Evolutionary conservation across 2,113 vertebrate genomes (phyloP).

Genomic region (Alethe diademata): DNA sequence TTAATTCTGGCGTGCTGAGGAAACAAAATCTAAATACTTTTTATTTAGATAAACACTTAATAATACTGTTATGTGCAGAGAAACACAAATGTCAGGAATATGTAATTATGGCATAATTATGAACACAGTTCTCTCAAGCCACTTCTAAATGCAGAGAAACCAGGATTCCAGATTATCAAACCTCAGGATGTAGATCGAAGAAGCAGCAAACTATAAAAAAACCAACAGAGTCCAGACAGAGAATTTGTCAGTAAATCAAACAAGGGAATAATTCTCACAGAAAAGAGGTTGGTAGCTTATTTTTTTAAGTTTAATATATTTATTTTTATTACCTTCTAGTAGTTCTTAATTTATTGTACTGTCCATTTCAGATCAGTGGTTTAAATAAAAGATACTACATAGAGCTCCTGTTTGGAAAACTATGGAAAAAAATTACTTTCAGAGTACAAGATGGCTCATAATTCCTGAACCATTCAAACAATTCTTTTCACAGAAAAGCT

Average conservation of each 20-base stretch:
- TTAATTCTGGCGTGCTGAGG: background rate
- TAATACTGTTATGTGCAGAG: background rate
- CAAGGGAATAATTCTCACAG: background rate
- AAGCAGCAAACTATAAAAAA: background rate
- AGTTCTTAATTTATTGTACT: background rate
- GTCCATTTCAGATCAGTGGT: background rate
- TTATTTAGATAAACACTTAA: background rate
- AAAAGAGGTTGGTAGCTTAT: background rate
- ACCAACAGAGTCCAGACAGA: background rate
- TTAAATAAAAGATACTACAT: background rate
- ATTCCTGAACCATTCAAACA: constrained; percentile 37
- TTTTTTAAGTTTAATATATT: background rate
- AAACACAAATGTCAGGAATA: background rate
- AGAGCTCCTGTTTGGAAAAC: background rate
- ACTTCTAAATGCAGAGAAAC: background rate
- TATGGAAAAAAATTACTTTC: background rate
- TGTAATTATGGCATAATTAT: background rate
- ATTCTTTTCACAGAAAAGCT: background rate
- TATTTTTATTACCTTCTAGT: background rate
- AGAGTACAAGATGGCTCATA: background rate
- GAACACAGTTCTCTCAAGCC: background rate
- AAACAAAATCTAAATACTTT: background rate
- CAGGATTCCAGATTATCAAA: background rate
- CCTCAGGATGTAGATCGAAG: background rate
- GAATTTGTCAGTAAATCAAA: background rate